These are phyloP conservation scores for Aspidiotus destructor DNA, from an alignment of 2,888 invertebrate species.

Conservation along the genomic window DNA sequence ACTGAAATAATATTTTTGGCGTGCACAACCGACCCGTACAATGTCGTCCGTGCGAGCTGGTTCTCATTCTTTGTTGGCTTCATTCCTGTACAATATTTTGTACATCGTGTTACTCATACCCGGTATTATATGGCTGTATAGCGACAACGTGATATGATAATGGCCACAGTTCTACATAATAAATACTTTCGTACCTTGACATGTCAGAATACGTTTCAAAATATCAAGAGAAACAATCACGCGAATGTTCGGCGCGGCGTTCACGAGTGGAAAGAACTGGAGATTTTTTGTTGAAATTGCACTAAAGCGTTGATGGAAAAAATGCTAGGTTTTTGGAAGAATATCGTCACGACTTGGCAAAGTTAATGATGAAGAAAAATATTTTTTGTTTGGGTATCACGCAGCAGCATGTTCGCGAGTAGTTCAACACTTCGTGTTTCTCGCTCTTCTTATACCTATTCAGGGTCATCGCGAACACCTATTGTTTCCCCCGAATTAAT, in stretches of 20 bases:
- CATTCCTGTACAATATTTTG: too few species aligned
- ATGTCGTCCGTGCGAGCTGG: too few species aligned
- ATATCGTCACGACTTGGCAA: too few species aligned
- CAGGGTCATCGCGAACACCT: conserved; percentile 27
- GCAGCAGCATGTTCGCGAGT: too few species aligned
- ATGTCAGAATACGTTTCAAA: neutral
- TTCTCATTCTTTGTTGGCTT: too few species aligned
- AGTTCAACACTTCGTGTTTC: neutral
- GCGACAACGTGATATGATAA: conserved; percentile 2
- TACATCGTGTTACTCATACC: too few species aligned
- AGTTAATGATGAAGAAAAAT: too few species aligned
- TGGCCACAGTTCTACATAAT: neutral
- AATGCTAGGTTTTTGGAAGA: too few species aligned
- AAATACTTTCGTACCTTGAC: conserved; percentile 1
- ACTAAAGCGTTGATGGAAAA: too few species aligned
- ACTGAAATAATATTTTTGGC: neutral
- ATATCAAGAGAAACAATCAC: neutral
- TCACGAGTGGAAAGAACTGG: neutral
- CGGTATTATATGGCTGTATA: too few species aligned
- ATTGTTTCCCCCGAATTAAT: conserved; percentile 26
- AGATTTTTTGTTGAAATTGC: neutral
- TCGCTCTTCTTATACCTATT: neutral
- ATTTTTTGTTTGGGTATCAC: too few species aligned
- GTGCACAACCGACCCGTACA: neutral
- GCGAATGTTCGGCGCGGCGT: neutral